Base-by-base conservation (phyloP, 2,888 invertebrate species). In the Esperia sulphurella region DNA sequence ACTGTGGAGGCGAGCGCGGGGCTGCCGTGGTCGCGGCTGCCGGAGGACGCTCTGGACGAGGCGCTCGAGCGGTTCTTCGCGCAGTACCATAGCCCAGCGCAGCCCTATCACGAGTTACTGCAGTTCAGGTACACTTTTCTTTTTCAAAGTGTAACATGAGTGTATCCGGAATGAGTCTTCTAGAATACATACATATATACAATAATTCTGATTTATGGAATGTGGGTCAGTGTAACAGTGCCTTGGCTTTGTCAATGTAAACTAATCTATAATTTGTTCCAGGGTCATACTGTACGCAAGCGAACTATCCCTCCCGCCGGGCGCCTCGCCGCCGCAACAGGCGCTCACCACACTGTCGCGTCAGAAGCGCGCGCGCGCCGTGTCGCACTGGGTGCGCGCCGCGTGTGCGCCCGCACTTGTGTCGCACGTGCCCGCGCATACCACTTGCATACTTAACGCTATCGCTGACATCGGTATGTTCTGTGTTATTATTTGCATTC, bases 21-120 rank as follows among this genome's bases (percentile, higher is more conserved):
- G n/a, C 55, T 90, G 30, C 85, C 88, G 13, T 90, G 90, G 90
- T 47, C 53, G 43, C 62, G 72, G 3, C 61, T 90, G 8, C 80
- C 83, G 0, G 71, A 73, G 40, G 45, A 50, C 0, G 79, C 75
- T 1, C 50, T 83, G 6, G 79, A 78, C 1, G 77, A 77, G 6
- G 78, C 74, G 0, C 46, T 86, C 41, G 75, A 78, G 14, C 57
- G 70, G n/a, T 89, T 79, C 71, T 85, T 81, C 63, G 56, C 58
- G 12, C 55, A 74, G 9, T 71, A 82, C 49, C 71, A 80, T 61
- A 70, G 70, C 46, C 60, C 74, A 0, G 51, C 67, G 1, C 48
- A 59, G 7, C 75, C 85, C 0, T 86, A 84, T 57, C 83, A 87
- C 50, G 73, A 75, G 3, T 46, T 71, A 14, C 74, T 78, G 1